phyloP scores from a whole-genome alignment of 2,888 invertebrate genomes.

The Limnephilus marmoratus region DNA sequence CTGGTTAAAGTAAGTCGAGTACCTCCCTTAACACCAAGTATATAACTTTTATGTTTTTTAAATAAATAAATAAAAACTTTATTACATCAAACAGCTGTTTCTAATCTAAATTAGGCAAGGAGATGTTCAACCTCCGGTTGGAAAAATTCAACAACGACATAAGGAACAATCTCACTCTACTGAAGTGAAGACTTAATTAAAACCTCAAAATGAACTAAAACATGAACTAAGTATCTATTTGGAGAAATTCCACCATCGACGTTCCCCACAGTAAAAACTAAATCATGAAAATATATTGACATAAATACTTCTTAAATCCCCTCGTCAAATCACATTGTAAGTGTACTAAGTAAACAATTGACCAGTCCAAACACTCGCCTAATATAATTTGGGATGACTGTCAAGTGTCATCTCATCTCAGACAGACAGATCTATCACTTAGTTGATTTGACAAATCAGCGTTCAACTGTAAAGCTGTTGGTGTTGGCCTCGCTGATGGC shows the following conservation, averaged over 20 bases:
- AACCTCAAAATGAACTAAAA: no score
- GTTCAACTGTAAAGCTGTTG: neutral
- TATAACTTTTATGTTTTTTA: no score
- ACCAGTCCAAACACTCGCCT: neutral
- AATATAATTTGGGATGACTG: neutral
- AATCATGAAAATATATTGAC: neutral
- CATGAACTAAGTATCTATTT: neutral
- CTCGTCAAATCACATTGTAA: neutral
- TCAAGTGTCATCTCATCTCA: neutral
- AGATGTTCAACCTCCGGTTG: no score
- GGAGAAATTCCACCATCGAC: neutral
- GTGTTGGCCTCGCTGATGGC: neutral
- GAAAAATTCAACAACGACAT: no score
- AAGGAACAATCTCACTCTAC: no score
- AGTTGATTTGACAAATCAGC: neutral
- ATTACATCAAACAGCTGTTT: no score
- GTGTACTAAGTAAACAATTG: neutral
- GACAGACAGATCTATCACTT: neutral
- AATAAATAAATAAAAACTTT: no score
- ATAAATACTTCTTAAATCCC: neutral
- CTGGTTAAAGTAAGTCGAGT: no score
- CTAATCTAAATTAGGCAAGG: neutral
- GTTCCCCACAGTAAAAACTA: neutral
- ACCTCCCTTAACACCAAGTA: no score
- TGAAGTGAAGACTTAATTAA: no score